phyloP scores from a whole-genome alignment of 2,113 vertebrate species.

The Lucifuga dentata region DNA sequence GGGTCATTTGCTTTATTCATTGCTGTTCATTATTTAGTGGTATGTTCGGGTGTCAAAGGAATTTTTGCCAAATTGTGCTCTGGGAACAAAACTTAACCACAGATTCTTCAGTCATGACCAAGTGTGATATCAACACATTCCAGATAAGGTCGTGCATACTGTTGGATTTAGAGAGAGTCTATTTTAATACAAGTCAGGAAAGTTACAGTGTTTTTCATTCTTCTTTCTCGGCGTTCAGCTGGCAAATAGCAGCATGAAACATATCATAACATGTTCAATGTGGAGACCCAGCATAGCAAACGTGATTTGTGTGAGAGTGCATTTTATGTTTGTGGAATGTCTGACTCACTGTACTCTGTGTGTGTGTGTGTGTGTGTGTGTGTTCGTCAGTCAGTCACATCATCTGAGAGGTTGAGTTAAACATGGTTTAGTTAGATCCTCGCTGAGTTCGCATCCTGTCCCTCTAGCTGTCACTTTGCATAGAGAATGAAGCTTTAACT shows the following conservation, averaged over 20 bases:
- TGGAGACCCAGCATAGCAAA: constrained; percentile 48
- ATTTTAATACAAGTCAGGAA: constrained; percentile 20
- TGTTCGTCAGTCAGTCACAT: constrained; percentile 20
- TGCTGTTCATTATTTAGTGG: constrained; percentile 48
- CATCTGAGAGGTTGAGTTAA: constrained; percentile 39
- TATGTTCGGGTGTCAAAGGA: constrained; percentile 29
- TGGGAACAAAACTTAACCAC: constrained; percentile 23
- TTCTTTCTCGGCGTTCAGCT: not conserved
- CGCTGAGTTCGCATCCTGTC: constrained; percentile 18
- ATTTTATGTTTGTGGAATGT: constrained; percentile 55
- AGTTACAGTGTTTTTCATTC: constrained; percentile 20
- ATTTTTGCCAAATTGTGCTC: constrained; percentile 52
- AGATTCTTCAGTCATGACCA: constrained; percentile 58
- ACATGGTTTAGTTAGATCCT: constrained; percentile 26
- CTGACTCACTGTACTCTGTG: constrained; percentile 53
- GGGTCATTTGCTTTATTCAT: constrained; percentile 26
- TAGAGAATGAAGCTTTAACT: constrained; percentile 28
- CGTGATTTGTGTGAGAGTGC: constrained; percentile 31
- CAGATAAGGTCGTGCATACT: constrained; percentile 46
- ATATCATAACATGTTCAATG: constrained; percentile 2
- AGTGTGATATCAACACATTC: constrained; percentile 42
- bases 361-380: constrained; percentile 2
- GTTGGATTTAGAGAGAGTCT: constrained; percentile 13
- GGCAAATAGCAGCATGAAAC: constrained; percentile 28
- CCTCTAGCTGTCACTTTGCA: constrained; percentile 59